Evolutionary conservation across 2,888 invertebrate genomes (phyloP), one percentile per base, ranked within the genome.

Genomic region (Sinohyriopsis cumingii): DNA sequence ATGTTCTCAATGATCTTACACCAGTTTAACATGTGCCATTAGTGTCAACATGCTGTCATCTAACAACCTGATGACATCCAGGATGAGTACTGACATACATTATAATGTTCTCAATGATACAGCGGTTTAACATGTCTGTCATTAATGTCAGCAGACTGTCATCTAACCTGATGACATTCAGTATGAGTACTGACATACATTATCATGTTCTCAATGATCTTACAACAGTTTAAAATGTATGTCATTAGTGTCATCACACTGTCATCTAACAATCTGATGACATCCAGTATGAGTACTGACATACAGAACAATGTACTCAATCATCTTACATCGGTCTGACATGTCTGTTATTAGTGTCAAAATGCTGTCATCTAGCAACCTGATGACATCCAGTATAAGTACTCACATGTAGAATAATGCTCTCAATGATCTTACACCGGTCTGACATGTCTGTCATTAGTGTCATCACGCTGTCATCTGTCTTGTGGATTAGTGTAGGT

Each of bases 151-250:
- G 1, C 25, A 25, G 2, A 3, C 25, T 25, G 25, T 25, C 25
- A 25, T 25, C 25, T 25, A 25, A 25, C 25, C 25, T 25, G 25
- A 25, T 25, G 25, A 25, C 25, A 25, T 25, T 3, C 25, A 25
- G 25, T 25, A 25, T 25, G 19, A 45, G 22, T 19, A 85, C 86
- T 95, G n/a, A n/a, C n/a, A n/a, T n/a, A n/a, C n/a, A n/a, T n/a
- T n/a, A n/a, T n/a, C n/a, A n/a, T n/a, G n/a, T n/a, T n/a, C n/a
- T n/a, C 95, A n/a, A 95, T 94, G 69, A 28, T 93, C 94, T 94
- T 93, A 90, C 95, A 95, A 88, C 95, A 95, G 88, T 95, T 94
- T 90, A 95, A 94, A 92, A 95, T 93, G 89, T 95, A 94, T 75
- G 94, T 92, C 54, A 95, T 95, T 89, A 95, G 93, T 86, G 87